Percentiles rank a stretch among this genome's conserved stretches.
These are phyloP conservation scores for Phrynocephalus vlangalii DNA, from an alignment of 2,797 vertebrate species.

Conservation along the genomic window DNA sequence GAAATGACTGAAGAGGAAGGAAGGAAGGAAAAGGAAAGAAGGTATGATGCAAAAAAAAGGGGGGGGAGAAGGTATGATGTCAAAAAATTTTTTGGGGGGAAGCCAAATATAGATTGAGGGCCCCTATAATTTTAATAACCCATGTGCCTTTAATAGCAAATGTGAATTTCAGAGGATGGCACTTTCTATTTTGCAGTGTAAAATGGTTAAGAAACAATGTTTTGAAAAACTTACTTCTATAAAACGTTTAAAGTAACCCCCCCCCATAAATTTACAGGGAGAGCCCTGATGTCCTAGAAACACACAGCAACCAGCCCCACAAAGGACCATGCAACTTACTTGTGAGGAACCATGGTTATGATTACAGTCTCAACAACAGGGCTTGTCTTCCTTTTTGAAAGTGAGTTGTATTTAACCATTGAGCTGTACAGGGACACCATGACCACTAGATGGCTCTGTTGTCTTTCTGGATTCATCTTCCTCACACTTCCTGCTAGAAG, in stretches of 20 bases:
- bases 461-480: slow-evolving; percentile 19
- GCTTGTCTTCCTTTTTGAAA: not conserved
- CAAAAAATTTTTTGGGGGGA: not conserved
- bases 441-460: slow-evolving; percentile 73
- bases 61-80: not conserved
- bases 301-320: not conserved
- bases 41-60: not conserved
- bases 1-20: no score
- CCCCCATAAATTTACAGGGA: not conserved
- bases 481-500: not conserved
- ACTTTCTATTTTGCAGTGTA: no score
- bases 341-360: not conserved
- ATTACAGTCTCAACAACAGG: no score
- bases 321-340: not conserved
- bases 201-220: not conserved
- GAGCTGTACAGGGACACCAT: not conserved
- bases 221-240: not conserved
- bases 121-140: not conserved
- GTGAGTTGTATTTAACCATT: accelerated
- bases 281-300: not conserved
- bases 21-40: no score
- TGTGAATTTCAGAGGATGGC: not conserved
- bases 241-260: not conserved
- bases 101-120: not conserved
- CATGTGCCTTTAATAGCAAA: not conserved